These are phyloP conservation scores for Neodon shergylaensis DNA, from an alignment of 2,113 vertebrate species.

Conservation along the genomic window DNA sequence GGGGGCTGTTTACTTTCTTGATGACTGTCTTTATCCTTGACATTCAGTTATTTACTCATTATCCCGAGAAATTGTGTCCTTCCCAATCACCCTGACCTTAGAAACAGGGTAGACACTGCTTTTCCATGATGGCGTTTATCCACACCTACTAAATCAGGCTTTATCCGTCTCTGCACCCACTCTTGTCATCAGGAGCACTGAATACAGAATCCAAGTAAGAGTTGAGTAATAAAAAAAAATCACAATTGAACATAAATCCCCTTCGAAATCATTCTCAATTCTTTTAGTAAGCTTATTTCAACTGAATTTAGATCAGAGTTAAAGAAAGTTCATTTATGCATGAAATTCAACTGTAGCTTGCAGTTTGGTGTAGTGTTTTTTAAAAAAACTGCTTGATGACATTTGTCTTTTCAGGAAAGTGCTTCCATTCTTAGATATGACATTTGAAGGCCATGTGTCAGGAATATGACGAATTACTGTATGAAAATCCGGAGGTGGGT, in stretches of 20 bases:
- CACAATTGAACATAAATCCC: not conserved
- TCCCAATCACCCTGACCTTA: not conserved
- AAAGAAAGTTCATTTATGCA: not conserved
- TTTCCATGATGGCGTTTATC: not conserved
- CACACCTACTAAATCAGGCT: not conserved
- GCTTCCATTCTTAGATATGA: not conserved
- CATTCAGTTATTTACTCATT: not conserved
- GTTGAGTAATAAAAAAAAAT: not conserved
- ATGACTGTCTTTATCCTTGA: not conserved
- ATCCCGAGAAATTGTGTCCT: not conserved
- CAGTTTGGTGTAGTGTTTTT: not conserved
- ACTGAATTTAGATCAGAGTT: not conserved
- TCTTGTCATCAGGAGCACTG: not conserved
- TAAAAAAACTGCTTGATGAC: not conserved
- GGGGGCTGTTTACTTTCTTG: not conserved
- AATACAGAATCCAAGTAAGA: not conserved
- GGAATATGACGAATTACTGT: not conserved
- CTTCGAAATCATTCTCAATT: not conserved
- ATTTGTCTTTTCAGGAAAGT: slow-evolving; percentile 30
- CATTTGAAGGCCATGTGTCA: not conserved
- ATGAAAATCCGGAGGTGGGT: not conserved
- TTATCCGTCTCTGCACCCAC: not conserved
- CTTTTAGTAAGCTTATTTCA: not conserved
- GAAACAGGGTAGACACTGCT: not conserved
- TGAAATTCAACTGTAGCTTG: not conserved